Evolutionary conservation across 2,888 invertebrate genomes (phyloP).

Genomic region (Zhengitettix transpicula): DNA sequence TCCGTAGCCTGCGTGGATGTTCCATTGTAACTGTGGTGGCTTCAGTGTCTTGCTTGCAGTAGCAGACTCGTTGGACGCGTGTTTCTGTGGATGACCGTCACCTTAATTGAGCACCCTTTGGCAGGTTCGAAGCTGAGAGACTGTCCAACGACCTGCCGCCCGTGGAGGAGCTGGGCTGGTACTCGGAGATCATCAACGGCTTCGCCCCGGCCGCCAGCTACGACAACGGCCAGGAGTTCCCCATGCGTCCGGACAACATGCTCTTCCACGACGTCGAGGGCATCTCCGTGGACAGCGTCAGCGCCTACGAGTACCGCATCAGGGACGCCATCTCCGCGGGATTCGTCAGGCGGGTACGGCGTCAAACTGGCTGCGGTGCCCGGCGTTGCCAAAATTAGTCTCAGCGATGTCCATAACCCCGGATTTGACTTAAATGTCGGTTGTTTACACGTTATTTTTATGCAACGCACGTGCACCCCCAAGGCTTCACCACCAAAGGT

Average conservation of each 20-base stretch:
- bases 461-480: no score
- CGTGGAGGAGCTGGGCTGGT: conserved; percentile 15
- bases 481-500: no score
- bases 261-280: conserved; percentile 16
- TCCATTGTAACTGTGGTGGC: no score
- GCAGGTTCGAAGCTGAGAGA: conserved; percentile 15
- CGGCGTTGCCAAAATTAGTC: no score
- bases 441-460: no score
- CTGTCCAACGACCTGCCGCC: conserved; percentile 15
- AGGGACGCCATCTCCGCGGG: conserved; percentile 31
- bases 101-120: not conserved
- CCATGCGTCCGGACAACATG: conserved; percentile 27
- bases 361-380: no score
- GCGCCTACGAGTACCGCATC: conserved; percentile 37
- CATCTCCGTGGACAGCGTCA: conserved; percentile 16
- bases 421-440: no score
- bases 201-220: conserved; percentile 38
- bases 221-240: conserved; percentile 37
- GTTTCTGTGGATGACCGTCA: no score
- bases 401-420: no score
- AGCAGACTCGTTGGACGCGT: no score
- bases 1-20: no score
- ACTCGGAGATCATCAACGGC: conserved; percentile 8
- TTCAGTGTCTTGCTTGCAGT: no score
- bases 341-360: conserved; percentile 6